Evolutionary conservation across 2,797 vertebrate genomes (phyloP), one percentile per base, ranked within the genome.

Genomic region (Borostomias antarcticus): DNA sequence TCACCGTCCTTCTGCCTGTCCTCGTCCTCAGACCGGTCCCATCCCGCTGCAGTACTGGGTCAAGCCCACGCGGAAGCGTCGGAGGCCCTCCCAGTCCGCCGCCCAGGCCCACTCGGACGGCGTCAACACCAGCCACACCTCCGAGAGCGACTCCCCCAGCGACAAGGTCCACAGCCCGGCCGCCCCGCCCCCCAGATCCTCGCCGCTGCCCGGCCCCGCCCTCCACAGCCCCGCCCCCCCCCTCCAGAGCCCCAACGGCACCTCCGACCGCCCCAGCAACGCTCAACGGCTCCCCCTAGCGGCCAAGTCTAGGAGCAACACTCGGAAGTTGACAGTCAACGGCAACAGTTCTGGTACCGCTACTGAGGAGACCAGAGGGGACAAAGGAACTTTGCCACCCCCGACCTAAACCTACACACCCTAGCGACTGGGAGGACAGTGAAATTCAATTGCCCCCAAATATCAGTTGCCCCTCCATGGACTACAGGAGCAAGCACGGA

Each of bases 11-110:
- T 81, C 84, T 17, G 6, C 52, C 21, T 28, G 2, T 23, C 1
- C 29, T 17, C 68, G 53, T 71, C 17, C 54, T 5, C 86, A 98
- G 97, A 98, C 94, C 0, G 96, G 95, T 15, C 97, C 97, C 29
- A 89, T 99, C 64, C 95, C 97, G 0, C 87, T 99, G 76, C 97
- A 98, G 87, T 99, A 98, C 72, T 91, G 96, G 8, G 97, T 99
- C 64, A 96, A 96, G 70, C 96, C 97, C 1, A 89, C 93, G 70
- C 89, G 95, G 89, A 95, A 96, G 86, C 90, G 89, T 56, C 62
- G 85, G 70, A 76, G 87, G 79, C 71, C 78, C 19, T 86, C 85
- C 40, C 86, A 88, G 70, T 74, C 89, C 11, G 40, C 92, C 48
- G n/a, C 92, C 76, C 43, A 92, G 87, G 37, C 84, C 80, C 86